phyloP scores from a whole-genome alignment of 2,888 invertebrate genomes.

The Sisyra nigra region DNA sequence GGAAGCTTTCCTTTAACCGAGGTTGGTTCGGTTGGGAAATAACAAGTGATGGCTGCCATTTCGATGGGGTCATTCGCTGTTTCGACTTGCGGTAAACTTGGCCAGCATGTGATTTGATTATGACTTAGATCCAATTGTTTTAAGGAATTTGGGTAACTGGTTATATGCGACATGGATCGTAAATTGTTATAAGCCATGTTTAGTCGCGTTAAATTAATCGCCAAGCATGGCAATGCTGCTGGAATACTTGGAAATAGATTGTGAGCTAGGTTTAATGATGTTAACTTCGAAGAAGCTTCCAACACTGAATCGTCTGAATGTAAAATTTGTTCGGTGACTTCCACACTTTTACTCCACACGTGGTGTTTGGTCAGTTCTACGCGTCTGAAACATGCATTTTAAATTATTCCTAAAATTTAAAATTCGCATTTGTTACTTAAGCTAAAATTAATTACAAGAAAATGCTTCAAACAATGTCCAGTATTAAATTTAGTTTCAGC shows the following conservation, averaged over 20 bases:
- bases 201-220: slow-evolving; percentile 68
- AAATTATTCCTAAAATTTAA: no score
- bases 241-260: slow-evolving; percentile 84
- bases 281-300: slow-evolving; percentile 45
- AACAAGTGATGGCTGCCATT: slow-evolving; percentile 55
- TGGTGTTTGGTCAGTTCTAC: slow-evolving; percentile 58
- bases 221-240: slow-evolving; percentile 75
- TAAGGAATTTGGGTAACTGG: slow-evolving; percentile 74
- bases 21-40: slow-evolving; percentile 31
- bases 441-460: no score
- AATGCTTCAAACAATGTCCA: neutral
- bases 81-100: slow-evolving; percentile 60
- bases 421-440: no score
- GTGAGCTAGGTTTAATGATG: slow-evolving; percentile 73
- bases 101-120: slow-evolving; percentile 84
- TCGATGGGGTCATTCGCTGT: slow-evolving; percentile 36
- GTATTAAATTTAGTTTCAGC: neutral
- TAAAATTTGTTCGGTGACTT: slow-evolving; percentile 46
- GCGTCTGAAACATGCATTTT: slow-evolving; percentile 25
- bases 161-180: slow-evolving; percentile 69
- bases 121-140: slow-evolving; percentile 87
- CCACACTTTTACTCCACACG: slow-evolving; percentile 53
- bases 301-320: slow-evolving; percentile 37
- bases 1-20: slow-evolving; percentile 21
- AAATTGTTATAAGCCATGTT: slow-evolving; percentile 83